Conservation (phyloP, 2,797 vertebrate species). For the Propithecus deckenii region DNA sequence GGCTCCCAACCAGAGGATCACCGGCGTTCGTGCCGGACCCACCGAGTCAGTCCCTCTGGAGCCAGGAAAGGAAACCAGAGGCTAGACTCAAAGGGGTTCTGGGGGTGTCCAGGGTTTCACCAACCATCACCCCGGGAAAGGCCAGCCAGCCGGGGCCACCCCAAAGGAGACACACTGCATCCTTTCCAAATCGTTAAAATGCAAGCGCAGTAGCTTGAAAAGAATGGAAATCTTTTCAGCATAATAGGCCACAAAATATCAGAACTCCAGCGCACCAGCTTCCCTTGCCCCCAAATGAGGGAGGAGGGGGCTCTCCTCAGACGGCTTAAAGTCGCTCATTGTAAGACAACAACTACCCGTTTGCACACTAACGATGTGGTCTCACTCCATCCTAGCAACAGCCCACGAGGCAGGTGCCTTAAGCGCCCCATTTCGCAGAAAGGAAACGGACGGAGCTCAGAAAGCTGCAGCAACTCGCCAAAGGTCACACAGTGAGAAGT, state of each 20-base stretch:
- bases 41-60: neutral
- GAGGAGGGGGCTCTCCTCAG: neutral
- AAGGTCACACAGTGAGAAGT: neutral
- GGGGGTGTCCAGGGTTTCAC: neutral
- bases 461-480: neutral
- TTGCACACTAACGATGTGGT: neutral
- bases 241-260: neutral
- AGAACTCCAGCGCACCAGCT: neutral
- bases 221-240: conserved; percentile 31
- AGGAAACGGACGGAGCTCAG: neutral
- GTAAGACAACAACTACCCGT: neutral
- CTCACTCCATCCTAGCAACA: neutral
- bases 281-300: neutral
- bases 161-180: neutral
- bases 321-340: neutral
- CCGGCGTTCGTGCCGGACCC: neutral
- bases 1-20: neutral
- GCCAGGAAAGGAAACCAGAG: neutral
- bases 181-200: conserved; percentile 47
- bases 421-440: neutral
- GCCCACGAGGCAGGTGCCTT: neutral
- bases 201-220: conserved; percentile 1
- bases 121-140: neutral
- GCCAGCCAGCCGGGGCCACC: neutral
- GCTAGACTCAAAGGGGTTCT: neutral